Evolutionary conservation across 92 coral and sea anemone genomes (phyloP).

Genomic region (Actinostola sp.): DNA sequence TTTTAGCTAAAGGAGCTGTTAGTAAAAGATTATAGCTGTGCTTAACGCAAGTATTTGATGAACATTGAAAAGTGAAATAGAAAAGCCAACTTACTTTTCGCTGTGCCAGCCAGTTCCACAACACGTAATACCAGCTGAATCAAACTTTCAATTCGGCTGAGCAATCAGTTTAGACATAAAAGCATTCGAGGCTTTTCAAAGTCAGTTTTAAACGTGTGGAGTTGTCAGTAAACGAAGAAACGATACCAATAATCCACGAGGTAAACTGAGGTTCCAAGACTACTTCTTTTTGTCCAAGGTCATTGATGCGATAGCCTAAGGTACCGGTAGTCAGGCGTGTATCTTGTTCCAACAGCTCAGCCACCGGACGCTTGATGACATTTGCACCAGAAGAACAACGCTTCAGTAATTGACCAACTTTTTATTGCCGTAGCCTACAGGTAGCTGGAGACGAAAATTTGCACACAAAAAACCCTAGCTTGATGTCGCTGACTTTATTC

Average conservation of each 20-base stretch:
- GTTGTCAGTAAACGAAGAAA: not conserved
- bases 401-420: constrained; percentile 11
- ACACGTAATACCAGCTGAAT: too few relatives aligned
- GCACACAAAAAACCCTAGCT: too few relatives aligned
- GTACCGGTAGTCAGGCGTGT: constrained; percentile 25
- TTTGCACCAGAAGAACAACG: constrained; percentile 14
- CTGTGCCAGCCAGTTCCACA: too few relatives aligned
- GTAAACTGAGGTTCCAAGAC: not conserved
- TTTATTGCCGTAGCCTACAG: not conserved
- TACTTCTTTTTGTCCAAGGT: constrained; percentile 24
- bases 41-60: too few relatives aligned
- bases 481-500: too few relatives aligned
- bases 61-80: too few relatives aligned
- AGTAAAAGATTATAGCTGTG: too few relatives aligned
- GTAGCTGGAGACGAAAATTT: not conserved
- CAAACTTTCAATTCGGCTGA: too few relatives aligned
- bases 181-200: not conserved
- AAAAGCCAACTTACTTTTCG: too few relatives aligned
- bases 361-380: constrained; percentile 33
- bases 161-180: too few relatives aligned
- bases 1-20: too few relatives aligned
- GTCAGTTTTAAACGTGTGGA: not conserved
- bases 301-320: constrained; percentile 24
- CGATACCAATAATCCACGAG: not conserved
- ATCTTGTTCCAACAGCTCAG: not conserved